Evolutionary conservation across 2,113 vertebrate species (phyloP).

Genomic region (Cephalopholis sonnerati): DNA sequence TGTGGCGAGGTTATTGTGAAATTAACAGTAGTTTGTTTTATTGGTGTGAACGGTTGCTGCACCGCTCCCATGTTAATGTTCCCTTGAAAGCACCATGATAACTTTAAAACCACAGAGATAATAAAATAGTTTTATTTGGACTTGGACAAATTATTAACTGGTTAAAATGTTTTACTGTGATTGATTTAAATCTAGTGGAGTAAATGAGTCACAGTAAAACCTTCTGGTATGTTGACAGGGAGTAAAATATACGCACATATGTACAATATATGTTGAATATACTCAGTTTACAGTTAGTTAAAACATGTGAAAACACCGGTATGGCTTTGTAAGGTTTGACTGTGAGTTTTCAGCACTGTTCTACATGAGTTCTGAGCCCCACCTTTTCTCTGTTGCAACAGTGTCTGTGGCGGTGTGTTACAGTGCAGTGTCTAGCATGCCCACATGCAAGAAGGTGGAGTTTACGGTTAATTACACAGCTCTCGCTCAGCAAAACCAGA

Average conservation of each 20-base stretch:
- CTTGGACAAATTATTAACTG: not conserved
- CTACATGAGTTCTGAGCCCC: not conserved
- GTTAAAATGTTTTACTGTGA: not conserved
- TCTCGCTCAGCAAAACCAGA: constrained; percentile 7
- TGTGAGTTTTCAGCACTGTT: not conserved
- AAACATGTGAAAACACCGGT: not conserved
- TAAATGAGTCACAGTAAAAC: not conserved
- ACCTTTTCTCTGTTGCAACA: constrained; percentile 53
- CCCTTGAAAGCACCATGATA: not conserved
- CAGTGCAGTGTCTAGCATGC: not conserved
- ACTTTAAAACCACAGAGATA: not conserved
- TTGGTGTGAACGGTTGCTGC: not conserved
- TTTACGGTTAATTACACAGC: constrained; percentile 61
- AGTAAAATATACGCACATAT: not conserved
- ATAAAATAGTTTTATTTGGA: no score
- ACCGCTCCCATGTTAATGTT: not conserved
- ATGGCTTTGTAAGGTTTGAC: not conserved
- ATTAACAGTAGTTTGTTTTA: not conserved
- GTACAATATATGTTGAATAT: no score
- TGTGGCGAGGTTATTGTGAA: not conserved
- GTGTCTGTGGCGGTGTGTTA: constrained; percentile 74
- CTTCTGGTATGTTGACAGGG: not conserved
- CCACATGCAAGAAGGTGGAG: constrained; percentile 71
- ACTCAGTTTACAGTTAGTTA: not conserved
- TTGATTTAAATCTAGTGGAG: not conserved